These are phyloP conservation scores for Discoglossus pictus DNA, from an alignment of 2,797 vertebrate genomes.

Conservation along the genomic window DNA sequence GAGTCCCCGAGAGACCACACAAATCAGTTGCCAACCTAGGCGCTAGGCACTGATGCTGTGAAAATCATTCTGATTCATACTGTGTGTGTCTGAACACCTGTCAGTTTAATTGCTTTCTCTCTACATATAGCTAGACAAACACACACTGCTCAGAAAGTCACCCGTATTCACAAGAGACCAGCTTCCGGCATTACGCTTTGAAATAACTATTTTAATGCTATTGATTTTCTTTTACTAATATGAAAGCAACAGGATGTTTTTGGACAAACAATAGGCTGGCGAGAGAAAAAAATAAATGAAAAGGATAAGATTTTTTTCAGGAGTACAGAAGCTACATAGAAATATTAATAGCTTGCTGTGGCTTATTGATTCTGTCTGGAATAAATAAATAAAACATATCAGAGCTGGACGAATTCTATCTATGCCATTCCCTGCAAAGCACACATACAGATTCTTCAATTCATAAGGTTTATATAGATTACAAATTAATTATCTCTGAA, in stretches of 20 bases:
- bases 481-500: too few relatives aligned
- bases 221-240: constrained; percentile 15
- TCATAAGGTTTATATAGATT: too few relatives aligned
- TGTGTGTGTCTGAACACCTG: constrained; percentile 42
- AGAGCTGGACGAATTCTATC: too few relatives aligned
- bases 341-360: too few relatives aligned
- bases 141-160: constrained; percentile 37
- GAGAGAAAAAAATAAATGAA: constrained; percentile 11
- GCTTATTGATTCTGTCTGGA: neutral
- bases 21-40: constrained; percentile 47
- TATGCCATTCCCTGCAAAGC: too few relatives aligned
- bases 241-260: constrained; percentile 4
- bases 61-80: constrained; percentile 56
- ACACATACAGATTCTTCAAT: too few relatives aligned
- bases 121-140: constrained; percentile 20
- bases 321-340: too few relatives aligned
- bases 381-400: too few relatives aligned
- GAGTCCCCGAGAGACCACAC: constrained; percentile 53
- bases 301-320: constrained; percentile 11
- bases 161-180: constrained; percentile 16
- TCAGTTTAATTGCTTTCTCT: constrained; percentile 50
- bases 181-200: constrained; percentile 38
- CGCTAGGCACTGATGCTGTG: constrained; percentile 57
- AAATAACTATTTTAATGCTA: constrained; percentile 31
- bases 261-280: constrained; percentile 3